phyloP scores from a whole-genome alignment of 2,797 vertebrate species.

The Nasua narica region DNA sequence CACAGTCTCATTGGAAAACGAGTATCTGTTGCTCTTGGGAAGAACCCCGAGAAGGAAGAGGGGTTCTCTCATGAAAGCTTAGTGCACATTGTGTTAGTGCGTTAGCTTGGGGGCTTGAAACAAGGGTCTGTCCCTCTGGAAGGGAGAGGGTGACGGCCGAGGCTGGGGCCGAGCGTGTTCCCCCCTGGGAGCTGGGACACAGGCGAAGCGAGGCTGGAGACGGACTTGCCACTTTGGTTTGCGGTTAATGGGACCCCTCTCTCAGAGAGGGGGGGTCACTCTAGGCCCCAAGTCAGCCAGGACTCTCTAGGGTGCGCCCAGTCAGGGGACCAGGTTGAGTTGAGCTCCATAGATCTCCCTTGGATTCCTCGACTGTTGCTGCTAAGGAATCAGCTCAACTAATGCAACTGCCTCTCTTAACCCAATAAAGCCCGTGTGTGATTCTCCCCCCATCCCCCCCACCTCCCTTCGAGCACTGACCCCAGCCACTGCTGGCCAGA shows the following conservation, averaged over 20 bases:
- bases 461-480: constrained; percentile 59
- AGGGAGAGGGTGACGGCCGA: neutral
- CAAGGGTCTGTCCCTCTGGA: neutral
- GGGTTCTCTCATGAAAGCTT: neutral
- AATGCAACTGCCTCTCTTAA: constrained; percentile 73
- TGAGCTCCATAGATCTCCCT: constrained; percentile 11
- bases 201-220: neutral
- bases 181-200: neutral
- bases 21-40: constrained; percentile 36
- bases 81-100: neutral
- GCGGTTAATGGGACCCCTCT: neutral
- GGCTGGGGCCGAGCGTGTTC: neutral
- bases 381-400: constrained; percentile 64
- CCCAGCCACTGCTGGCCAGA: constrained; percentile 54
- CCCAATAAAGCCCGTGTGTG: constrained; percentile 71
- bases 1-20: constrained; percentile 67
- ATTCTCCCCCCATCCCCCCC: constrained; percentile 23
- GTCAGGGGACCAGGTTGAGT: neutral
- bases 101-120: neutral
- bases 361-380: constrained; percentile 54
- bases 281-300: neutral
- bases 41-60: neutral
- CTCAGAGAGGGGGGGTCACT: neutral
- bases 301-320: neutral
- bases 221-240: neutral